These are phyloP conservation scores for Heliconius cydno DNA, from an alignment of 2,888 invertebrate species.

Conservation along the genomic window DNA sequence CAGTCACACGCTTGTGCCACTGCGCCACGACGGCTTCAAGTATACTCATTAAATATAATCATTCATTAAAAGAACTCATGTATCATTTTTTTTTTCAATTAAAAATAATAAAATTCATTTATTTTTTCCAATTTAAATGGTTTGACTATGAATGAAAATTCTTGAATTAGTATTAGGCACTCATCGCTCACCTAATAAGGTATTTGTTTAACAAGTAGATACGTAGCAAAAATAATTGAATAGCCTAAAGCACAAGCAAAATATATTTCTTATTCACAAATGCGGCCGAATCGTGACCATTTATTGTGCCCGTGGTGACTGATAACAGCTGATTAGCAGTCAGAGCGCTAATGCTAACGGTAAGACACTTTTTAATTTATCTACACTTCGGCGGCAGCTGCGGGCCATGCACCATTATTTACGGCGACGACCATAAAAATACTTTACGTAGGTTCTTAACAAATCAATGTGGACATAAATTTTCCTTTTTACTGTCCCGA, in stretches of 20 bases:
- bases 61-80: no score
- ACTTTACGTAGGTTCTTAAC: slow-evolving; percentile 41
- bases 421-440: slow-evolving; percentile 38
- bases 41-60: no score
- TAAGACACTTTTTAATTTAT: slow-evolving; percentile 58
- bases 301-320: slow-evolving; percentile 49
- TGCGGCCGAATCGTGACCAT: slow-evolving; percentile 70
- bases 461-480: slow-evolving; percentile 48
- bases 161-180: not conserved
- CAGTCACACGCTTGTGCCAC: no score
- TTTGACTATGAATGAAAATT: not conserved
- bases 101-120: no score
- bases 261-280: slow-evolving; percentile 58
- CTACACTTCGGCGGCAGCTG: slow-evolving; percentile 50
- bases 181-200: not conserved
- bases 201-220: not conserved
- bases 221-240: slow-evolving; percentile 22
- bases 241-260: slow-evolving; percentile 11
- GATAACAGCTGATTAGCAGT: slow-evolving; percentile 65
- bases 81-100: no score
- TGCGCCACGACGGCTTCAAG: no score
- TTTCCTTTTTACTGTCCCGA: slow-evolving; percentile 48
- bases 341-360: slow-evolving; percentile 54
- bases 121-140: not conserved
- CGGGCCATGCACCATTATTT: slow-evolving; percentile 22